phyloP scores from a whole-genome alignment of 2,888 invertebrate genomes.

The Nomada ruficornis region DNA sequence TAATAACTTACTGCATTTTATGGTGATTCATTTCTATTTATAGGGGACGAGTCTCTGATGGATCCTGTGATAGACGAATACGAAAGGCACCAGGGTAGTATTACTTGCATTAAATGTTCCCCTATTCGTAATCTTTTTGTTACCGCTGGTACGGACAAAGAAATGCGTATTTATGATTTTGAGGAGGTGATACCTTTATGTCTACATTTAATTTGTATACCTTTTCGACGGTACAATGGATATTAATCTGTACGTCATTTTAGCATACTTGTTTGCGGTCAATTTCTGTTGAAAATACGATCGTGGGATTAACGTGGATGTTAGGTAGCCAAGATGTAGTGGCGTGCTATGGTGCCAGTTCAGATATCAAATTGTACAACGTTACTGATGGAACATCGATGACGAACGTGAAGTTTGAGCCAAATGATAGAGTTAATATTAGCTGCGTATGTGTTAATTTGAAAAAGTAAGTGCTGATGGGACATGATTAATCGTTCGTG shows the following conservation, averaged over 20 bases:
- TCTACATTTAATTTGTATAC: not conserved
- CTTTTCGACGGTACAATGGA: not conserved
- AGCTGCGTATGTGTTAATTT: slow-evolving; percentile 78
- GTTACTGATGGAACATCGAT: slow-evolving; percentile 71
- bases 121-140: slow-evolving; percentile 77
- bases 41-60: slow-evolving; percentile 75
- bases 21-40: slow-evolving; percentile 16
- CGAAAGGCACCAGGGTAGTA: slow-evolving; percentile 78
- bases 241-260: slow-evolving; percentile 17
- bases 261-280: slow-evolving; percentile 73
- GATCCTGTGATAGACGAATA: slow-evolving; percentile 81
- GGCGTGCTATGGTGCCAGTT: slow-evolving; percentile 78
- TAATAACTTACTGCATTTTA: not conserved
- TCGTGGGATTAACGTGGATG: slow-evolving; percentile 78
- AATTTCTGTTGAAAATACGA: slow-evolving; percentile 78
- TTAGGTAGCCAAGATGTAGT: slow-evolving; percentile 77
- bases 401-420: slow-evolving; percentile 74
- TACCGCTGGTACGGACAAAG: slow-evolving; percentile 79
- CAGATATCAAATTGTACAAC: slow-evolving; percentile 77
- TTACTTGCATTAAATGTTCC: slow-evolving; percentile 79
- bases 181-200: slow-evolving; percentile 74
- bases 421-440: slow-evolving; percentile 72
- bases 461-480: slow-evolving; percentile 74
- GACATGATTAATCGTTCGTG: not conserved
- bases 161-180: slow-evolving; percentile 80